Evolutionary conservation across 2,888 invertebrate species (phyloP).

Genomic region (Cyrtodaria siliqua): DNA sequence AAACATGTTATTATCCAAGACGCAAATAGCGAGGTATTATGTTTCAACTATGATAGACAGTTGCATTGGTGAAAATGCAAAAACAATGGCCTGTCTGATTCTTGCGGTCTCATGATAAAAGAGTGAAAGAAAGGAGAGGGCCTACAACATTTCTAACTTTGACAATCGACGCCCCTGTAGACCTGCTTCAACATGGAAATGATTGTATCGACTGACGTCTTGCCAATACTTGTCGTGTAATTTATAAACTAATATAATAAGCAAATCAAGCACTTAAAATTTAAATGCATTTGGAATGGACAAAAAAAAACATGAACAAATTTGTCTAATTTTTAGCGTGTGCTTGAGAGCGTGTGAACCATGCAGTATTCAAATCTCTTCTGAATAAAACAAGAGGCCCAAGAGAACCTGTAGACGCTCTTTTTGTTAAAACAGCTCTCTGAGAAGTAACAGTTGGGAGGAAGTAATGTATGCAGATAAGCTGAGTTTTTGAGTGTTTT

Average conservation of each 20-base stretch:
- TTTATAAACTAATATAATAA: constrained; percentile 11
- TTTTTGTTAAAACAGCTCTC: no score
- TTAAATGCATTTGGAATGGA: background rate
- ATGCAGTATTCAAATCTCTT: no score
- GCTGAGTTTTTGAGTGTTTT: no score
- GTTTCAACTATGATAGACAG: constrained; percentile 50
- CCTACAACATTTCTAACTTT: background rate
- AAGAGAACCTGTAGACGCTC: no score
- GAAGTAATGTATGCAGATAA: no score
- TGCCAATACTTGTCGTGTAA: constrained; percentile 1
- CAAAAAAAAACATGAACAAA: no score
- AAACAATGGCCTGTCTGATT: background rate
- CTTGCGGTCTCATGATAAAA: background rate
- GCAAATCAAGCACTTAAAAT: constrained; percentile 10
- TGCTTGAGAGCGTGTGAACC: no score
- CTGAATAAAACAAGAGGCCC: no score
- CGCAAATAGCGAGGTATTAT: constrained; percentile 37
- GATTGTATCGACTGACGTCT: background rate
- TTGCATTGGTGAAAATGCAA: constrained; percentile 12
- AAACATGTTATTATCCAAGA: constrained; percentile 34
- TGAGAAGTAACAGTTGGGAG: no score
- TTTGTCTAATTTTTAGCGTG: no score
- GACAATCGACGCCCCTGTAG: background rate
- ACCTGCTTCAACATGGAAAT: background rate
- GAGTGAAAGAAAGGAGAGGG: background rate